phyloP scores from a whole-genome alignment of 64 coral and sea anemone genomes.

The Stichodactyla mertensii region DNA sequence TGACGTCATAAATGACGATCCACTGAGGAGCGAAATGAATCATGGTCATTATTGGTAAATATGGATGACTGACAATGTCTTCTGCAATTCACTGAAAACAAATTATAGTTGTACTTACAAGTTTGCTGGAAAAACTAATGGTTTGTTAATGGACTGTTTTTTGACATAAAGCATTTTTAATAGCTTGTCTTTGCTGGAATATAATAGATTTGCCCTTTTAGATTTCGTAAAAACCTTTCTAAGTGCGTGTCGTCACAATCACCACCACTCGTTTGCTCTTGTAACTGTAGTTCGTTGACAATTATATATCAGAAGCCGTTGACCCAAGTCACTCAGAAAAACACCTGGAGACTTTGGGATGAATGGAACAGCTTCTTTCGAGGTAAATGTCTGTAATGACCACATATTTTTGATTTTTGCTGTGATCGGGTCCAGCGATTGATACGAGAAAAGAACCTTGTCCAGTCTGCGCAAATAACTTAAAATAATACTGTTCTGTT shows the following conservation, averaged over 20 bases:
- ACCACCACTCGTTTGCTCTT: neutral
- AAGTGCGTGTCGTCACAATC: neutral
- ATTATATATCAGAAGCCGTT: neutral
- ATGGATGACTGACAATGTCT: neutral
- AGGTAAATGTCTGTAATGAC: neutral
- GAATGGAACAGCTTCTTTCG: neutral
- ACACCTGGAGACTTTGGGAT: neutral
- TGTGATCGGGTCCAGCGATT: too few relatives aligned
- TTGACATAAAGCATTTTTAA: neutral
- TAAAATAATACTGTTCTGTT: too few relatives aligned
- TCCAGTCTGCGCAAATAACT: too few relatives aligned
- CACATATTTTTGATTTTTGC: too few relatives aligned
- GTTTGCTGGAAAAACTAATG: too few relatives aligned
- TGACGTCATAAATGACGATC: neutral
- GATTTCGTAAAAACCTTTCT: neutral
- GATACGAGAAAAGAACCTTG: too few relatives aligned
- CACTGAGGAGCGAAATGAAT: neutral
- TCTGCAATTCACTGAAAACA: neutral
- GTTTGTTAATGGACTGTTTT: neutral
- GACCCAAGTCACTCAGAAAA: neutral
- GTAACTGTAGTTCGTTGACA: neutral
- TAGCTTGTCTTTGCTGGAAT: neutral
- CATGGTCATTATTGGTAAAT: neutral
- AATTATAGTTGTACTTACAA: neutral
- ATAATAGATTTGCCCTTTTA: neutral